Base-by-base conservation (phyloP, 2,113 vertebrate species). In the Hydrochoerus hydrochaeris region DNA sequence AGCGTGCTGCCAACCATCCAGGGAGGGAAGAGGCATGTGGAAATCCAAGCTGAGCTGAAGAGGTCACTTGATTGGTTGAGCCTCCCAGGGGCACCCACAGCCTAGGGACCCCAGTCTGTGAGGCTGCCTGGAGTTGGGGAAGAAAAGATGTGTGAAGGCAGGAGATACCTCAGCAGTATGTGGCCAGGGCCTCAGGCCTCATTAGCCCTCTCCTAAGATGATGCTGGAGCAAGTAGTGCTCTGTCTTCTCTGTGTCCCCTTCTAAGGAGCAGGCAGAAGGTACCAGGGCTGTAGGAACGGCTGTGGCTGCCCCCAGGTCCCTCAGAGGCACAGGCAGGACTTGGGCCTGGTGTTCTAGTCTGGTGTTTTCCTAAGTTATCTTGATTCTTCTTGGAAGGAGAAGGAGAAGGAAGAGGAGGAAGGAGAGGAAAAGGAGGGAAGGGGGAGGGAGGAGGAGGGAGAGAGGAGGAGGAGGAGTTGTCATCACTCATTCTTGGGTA, bases 331-430 rank as follows among this genome's bases (percentile, higher is more conserved):
- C 17, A 22, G 10, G 71, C 41, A 52, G 58, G 17, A n/a, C 98
- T 98, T 97, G 97, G 97, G 98, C 95, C 97, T 98, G 97, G 97
- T 96, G 78, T 98, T 90, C 96, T 97, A 97, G 96, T 97, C 97
- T 96, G 95, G 95, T 97, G 54, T n/a, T 69, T 13, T 75, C 58
- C 67, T 88, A 10, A 17, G 28, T 73, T 62, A 7, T 54, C n/a
- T 57, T 17, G 7, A 38, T 97, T 96, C 69, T 94, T 95, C 95
- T 97, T 92, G 96, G 95, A 85, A 97, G 97, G 88, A 93, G 13
- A 24, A 78, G 9, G 91, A 49, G 49, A 24, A 78, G 8, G 91
- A 49, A 44, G 78, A 35, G 10, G 93, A 24, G 75, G 44, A 19
- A 91, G 20, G 75, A 7, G 46, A 78, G 8, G 91, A 49, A 44